Evolutionary conservation across 2,113 vertebrate genomes (phyloP).

Genomic region (Anguilla japonica): DNA sequence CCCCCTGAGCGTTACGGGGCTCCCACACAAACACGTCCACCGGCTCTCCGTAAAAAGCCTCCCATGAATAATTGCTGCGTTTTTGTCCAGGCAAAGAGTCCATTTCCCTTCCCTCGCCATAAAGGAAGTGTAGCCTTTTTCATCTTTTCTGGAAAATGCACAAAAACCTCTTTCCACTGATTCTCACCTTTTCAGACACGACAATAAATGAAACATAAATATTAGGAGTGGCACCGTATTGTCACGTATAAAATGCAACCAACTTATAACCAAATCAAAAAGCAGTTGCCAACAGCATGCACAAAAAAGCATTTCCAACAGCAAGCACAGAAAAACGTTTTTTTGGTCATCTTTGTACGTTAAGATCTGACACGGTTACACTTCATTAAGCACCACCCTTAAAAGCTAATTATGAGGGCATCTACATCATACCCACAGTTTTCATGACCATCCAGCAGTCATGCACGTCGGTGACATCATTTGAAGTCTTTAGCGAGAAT

Average conservation of each 20-base stretch:
- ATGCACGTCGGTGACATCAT: background rate
- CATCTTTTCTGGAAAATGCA: background rate
- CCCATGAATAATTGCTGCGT: conserved; percentile 60
- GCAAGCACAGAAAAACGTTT: background rate
- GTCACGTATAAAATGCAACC: background rate
- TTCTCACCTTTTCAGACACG: background rate
- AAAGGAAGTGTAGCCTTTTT: background rate
- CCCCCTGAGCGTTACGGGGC: conserved; percentile 26
- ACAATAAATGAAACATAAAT: background rate
- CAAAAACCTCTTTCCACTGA: background rate
- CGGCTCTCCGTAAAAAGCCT: conserved; percentile 56
- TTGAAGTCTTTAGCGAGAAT: conserved; percentile 3
- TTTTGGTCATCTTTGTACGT: background rate
- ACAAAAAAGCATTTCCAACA: background rate
- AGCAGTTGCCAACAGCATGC: background rate
- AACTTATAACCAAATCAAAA: background rate
- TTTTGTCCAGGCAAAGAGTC: conserved; percentile 37
- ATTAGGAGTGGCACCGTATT: background rate
- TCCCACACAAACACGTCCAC: conserved; percentile 27
- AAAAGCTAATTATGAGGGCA: background rate
- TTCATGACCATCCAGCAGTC: background rate
- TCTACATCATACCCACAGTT: background rate
- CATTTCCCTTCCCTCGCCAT: conserved; percentile 45
- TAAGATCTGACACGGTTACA: background rate
- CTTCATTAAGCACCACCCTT: background rate